A percentile compares a stretch with the other conserved stretches of the same genome.
These are phyloP conservation scores for Phallusia fumigata DNA, from an alignment of 23 tunicate genomes.

Conservation along the genomic window DNA sequence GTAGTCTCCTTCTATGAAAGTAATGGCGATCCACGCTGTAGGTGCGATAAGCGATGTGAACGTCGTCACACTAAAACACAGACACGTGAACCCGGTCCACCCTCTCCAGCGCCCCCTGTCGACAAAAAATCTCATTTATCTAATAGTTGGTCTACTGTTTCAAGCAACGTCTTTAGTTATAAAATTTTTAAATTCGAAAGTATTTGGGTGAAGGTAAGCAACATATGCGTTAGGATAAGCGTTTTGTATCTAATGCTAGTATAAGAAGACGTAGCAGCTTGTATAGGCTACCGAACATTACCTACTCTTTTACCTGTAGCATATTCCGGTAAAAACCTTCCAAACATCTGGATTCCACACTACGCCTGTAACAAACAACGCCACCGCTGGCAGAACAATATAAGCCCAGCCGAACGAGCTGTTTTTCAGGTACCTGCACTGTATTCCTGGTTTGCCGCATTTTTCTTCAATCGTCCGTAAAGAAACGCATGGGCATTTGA, in stretches of 20 bases:
- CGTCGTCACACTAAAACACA: neutral
- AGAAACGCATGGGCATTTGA: neutral
- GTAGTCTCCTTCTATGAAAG: slow-evolving; percentile 3
- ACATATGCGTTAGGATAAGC: too few species aligned
- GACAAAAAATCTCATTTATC: too few species aligned
- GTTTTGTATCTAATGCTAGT: too few species aligned
- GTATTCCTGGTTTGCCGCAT: neutral
- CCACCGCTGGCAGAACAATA: neutral
- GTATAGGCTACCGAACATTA: too few species aligned
- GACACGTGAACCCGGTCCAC: neutral
- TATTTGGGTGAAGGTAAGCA: too few species aligned
- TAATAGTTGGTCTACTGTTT: too few species aligned
- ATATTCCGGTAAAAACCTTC: neutral
- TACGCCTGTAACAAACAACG: neutral
- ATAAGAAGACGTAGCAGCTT: too few species aligned
- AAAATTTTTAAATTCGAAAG: too few species aligned
- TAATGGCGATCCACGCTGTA: neutral
- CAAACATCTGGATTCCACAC: neutral
- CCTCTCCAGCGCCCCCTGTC: slow-evolving; percentile 7
- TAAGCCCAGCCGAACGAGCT: neutral
- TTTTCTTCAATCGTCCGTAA: neutral
- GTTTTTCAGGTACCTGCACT: neutral
- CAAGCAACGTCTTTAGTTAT: too few species aligned
- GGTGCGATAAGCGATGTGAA: neutral
- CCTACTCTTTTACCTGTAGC: slow-evolving; percentile 8